Base-by-base conservation (phyloP, 2,888 invertebrate genomes). In the Epinotia nisella region DNA sequence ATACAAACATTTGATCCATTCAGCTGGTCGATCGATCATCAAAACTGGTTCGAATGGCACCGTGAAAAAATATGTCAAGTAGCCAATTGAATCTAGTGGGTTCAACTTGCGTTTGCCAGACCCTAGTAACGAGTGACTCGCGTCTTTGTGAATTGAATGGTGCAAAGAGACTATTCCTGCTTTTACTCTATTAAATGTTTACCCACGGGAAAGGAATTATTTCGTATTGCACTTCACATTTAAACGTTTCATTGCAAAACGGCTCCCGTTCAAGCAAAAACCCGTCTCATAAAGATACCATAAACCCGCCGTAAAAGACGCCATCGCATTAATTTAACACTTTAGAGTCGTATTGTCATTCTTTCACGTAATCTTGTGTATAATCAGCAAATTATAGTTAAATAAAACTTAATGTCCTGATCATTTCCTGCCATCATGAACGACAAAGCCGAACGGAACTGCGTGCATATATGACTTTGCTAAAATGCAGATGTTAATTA, bases 301-400 rank as follows among this genome's bases (percentile, higher is more conserved):
- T 83, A 80, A 85, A 84, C 83, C 35, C 80, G 77, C 77, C 81
- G 81, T 86, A 85, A 88, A 86, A 82, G 82, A 82, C 85, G 84
- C 83, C 82, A 84, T 85, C n/a, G 41, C 19, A 56, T 66, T 66
- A 55, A 66, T 84, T 85, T 79, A 77, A 79, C 77, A 75, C 82
- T 80, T 83, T 82, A 79, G 78, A 75, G 78, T 76, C 77, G 71
- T 76, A 78, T 78, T 76, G 77, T 77, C 76, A 79, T 80, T 84
- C 77, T 80, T 83, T 81, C 81, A 83, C 81, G 80, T 76, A 78
- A 80, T 80, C 76, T 77, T 49, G 70, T 62, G 65, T 64, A 64
- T 64, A 64, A 64, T 51, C 51, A 21, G 49, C 11, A 49, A 29
- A n/a, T 64, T 64, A 51, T 29, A 64, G 62, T 51, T 49, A 64